phyloP scores from a whole-genome alignment of 1,140 invertebrate species.

The Euborellia annulipes region DNA sequence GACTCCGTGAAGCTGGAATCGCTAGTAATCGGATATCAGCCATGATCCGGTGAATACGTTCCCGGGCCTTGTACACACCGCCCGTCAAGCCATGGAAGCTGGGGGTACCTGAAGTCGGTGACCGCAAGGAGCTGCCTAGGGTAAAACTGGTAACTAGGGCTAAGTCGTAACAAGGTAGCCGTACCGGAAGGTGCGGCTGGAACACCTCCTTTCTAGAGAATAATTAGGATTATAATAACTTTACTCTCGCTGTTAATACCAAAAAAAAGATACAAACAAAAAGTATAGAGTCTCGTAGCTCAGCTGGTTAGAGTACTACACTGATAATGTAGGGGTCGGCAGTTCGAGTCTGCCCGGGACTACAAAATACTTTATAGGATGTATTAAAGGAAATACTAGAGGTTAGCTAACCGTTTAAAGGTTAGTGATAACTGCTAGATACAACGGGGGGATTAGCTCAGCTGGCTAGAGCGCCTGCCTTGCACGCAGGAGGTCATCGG shows the following conservation, averaged over 20 bases:
- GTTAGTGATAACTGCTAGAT: no score
- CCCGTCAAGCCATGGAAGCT: conserved; percentile 31
- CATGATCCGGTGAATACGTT: conserved; percentile 34
- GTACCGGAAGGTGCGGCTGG: conserved; percentile 34
- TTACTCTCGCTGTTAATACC: no score
- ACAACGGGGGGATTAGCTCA: no score
- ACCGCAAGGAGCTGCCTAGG: conserved; percentile 21
- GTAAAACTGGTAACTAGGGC: conserved; percentile 27
- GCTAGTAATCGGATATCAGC: conserved; percentile 33
- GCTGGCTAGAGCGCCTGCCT: conserved; percentile 11
- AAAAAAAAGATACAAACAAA: no score
- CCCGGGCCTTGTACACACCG: conserved; percentile 34
- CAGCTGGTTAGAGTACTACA: background rate
- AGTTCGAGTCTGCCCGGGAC: background rate
- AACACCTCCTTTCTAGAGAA: conserved; percentile 18
- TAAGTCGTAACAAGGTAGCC: conserved; percentile 37
- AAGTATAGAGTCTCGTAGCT: no score
- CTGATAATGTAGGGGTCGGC: background rate
- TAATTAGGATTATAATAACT: no score
- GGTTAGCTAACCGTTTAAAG: no score
- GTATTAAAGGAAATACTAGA: no score
- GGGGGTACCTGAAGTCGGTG: conserved; percentile 23
- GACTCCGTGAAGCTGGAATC: conserved; percentile 31
- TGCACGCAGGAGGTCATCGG: conserved; percentile 20
- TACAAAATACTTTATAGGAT: background rate